Percentiles rank a stretch among this genome's conserved stretches.
phyloP scores from a whole-genome alignment of 1,140 invertebrate species.

The Zaprionus capensis region DNA sequence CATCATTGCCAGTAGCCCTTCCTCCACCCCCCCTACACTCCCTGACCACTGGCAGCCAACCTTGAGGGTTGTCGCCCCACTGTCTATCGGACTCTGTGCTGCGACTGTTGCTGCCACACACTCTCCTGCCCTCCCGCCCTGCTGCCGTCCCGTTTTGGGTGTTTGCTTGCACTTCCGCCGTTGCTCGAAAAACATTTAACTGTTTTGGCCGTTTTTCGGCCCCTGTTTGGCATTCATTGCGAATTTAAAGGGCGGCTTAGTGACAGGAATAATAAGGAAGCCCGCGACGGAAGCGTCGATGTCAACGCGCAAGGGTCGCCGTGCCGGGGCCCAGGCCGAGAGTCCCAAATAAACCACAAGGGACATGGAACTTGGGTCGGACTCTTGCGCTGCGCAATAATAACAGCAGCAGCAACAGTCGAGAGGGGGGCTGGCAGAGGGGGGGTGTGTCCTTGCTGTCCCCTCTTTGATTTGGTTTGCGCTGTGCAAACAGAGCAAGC shows the following conservation, averaged over 20 bases:
- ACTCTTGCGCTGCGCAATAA: background rate
- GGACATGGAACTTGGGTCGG: slow-evolving; percentile 49
- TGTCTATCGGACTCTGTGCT: background rate
- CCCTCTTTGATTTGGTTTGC: slow-evolving; percentile 66
- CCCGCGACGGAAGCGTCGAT: slow-evolving; percentile 78
- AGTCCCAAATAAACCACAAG: slow-evolving; percentile 67
- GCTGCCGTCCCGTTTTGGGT: slow-evolving; percentile 24
- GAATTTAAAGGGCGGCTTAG: slow-evolving; percentile 82
- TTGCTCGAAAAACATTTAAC: slow-evolving; percentile 70
- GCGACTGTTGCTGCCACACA: background rate
- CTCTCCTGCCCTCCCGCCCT: background rate
- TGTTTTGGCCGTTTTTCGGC: slow-evolving; percentile 54
- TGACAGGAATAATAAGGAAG: slow-evolving; percentile 82
- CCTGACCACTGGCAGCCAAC: slow-evolving; percentile 11
- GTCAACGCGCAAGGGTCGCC: slow-evolving; percentile 48
- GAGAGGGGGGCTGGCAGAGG: background rate
- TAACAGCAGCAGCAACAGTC: slow-evolving; percentile 27
- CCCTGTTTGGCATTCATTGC: slow-evolving; percentile 77
- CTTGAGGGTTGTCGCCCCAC: slow-evolving; percentile 21
- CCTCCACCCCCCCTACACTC: background rate
- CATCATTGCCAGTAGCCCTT: slow-evolving; percentile 11
- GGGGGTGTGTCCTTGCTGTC: slow-evolving; percentile 1
- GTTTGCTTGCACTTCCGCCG: slow-evolving; percentile 74
- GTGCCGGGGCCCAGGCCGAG: slow-evolving; percentile 11
- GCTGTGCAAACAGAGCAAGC: slow-evolving; percentile 65